These are phyloP conservation scores for Campaea margaritaria DNA, from an alignment of 2,888 invertebrate genomes.

Conservation along the genomic window DNA sequence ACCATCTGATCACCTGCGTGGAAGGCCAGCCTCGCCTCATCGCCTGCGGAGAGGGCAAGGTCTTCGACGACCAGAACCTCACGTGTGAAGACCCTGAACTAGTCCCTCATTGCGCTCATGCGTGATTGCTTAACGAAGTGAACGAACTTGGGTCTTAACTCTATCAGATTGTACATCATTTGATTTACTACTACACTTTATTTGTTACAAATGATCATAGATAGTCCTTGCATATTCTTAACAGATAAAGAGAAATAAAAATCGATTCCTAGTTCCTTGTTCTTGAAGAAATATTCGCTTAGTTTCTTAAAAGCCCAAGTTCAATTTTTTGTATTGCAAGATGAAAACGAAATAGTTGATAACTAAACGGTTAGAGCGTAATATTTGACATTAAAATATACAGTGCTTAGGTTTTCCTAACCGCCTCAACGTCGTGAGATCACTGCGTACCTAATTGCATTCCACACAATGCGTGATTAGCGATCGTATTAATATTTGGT, in stretches of 20 bases:
- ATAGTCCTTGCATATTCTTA: too few species aligned
- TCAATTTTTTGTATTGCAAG: conserved; percentile 53
- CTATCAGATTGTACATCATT: neutral
- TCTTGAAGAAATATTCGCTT: neutral
- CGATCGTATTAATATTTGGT: too few species aligned
- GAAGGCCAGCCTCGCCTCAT: conserved; percentile 95
- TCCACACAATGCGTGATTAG: too few species aligned
- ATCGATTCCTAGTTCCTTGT: too few species aligned
- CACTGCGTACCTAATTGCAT: too few species aligned
- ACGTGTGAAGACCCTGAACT: conserved; percentile 93
- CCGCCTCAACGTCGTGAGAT: too few species aligned
- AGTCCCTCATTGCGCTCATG: conserved; percentile 78
- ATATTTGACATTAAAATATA: too few species aligned
- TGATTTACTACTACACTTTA: too few species aligned
- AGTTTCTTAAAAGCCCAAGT: conserved; percentile 7
- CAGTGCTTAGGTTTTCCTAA: too few species aligned
- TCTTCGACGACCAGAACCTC: conserved; percentile 92
- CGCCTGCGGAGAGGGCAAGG: conserved; percentile 94
- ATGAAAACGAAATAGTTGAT: conserved; percentile 58
- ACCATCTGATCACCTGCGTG: conserved; percentile 95
- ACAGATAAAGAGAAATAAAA: too few species aligned
- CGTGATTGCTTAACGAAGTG: conserved; percentile 50
- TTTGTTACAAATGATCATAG: too few species aligned
- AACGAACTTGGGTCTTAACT: conserved; percentile 13
- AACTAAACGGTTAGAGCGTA: neutral